Base-by-base conservation (phyloP, 2,797 vertebrate genomes). In the Poeciliopsis infans region DNA sequence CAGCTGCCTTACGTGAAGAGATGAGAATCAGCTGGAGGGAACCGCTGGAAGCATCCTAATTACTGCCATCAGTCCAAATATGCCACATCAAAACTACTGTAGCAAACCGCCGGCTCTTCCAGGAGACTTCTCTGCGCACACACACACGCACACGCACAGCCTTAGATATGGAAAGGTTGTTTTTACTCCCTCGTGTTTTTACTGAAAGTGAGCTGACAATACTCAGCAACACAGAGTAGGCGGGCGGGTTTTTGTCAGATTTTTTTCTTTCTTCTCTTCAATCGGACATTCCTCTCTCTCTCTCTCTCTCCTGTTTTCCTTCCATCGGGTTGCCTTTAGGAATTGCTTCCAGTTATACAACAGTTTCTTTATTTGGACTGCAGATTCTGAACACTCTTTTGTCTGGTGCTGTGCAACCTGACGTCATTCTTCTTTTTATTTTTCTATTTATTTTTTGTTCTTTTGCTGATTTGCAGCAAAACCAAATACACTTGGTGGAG, bases 371-470 rank as follows among this genome's bases (percentile, higher is more conserved):
- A 20, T 72, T 72, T 31, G 76, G 82, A 74, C 75, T 76, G n/a
- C 76, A 81, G 87, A 80, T 74, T 80, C 72, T 76, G 74, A 84
- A 75, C 76, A 8, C 43, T 85, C 83, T 83, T 89, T 87, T 86
- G 77, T 87, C 78, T 41, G 20, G 79, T 70, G 75, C 79, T 78
- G 57, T 78, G 43, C 64, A 76, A 72, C 77, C 90, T 93, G 90
- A 94, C 69, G 72, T 92, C 91, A 93, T 74, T 59, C 59, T 71
- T 75, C 72, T 15, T 18, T 51, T 8, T 51, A 8, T 2, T 7
- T 51, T 7, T 49, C 5, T 49, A 41, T 41, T 41, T 46, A 10
- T 15, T 15, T 64, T 64, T 33, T 76, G 31, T 36, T 43, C 25
- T 45, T 85, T 76, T 73, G 80, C 84, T 84, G 83, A 88, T 68